Conservation (phyloP, 92 coral and sea anemone species). For the Siderastrea siderea region DNA sequence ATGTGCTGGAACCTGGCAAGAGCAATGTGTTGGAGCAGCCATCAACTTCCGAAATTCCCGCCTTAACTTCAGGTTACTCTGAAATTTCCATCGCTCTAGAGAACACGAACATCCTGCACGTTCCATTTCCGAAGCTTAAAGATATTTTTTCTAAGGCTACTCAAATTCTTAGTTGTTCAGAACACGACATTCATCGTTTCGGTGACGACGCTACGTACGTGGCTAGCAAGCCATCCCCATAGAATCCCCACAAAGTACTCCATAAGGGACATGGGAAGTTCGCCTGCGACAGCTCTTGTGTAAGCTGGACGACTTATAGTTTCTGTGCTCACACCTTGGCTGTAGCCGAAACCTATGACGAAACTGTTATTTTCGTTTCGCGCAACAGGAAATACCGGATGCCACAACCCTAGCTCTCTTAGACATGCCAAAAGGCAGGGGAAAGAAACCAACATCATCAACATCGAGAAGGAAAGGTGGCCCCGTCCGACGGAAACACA, state of each 20-base stretch:
- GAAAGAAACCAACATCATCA: no score
- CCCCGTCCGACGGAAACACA: background rate
- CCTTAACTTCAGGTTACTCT: background rate
- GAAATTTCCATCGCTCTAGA: background rate
- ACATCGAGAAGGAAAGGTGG: no score
- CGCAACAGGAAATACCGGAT: no score
- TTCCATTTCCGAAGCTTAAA: background rate
- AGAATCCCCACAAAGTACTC: conserved; percentile 14
- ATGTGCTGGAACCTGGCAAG: background rate
- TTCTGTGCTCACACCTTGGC: conserved; percentile 20
- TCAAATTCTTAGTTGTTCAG: background rate
- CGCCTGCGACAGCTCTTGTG: conserved; percentile 13
- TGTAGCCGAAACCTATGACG: no score
- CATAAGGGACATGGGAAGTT: conserved; percentile 15
- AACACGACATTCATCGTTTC: background rate
- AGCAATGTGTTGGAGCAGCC: background rate
- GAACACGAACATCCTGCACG: background rate
- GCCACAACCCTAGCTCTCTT: no score
- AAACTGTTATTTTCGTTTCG: no score
- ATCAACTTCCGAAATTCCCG: background rate
- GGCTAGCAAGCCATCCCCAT: conserved; percentile 19
- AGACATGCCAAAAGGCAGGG: no score
- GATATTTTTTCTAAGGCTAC: background rate
- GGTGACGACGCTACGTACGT: background rate
- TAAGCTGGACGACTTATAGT: conserved; percentile 7